Evolutionary conservation across 2,888 invertebrate genomes (phyloP), one percentile per base, ranked within the genome.

Genomic region (Calephelis perditalis): DNA sequence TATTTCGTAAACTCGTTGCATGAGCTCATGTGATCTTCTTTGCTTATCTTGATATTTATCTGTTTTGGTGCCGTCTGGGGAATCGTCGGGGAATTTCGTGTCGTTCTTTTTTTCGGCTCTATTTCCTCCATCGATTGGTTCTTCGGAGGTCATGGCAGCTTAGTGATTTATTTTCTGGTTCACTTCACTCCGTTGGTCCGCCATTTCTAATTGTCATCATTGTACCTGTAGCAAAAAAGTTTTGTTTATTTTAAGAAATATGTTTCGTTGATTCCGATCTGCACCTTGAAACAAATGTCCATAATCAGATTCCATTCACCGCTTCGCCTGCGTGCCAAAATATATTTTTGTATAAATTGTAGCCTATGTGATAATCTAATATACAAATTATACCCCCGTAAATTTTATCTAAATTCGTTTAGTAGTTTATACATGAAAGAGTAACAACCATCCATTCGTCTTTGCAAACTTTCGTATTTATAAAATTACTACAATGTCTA

Each of bases 1-100:
- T 65, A 91, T 69, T 71, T 91, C 91, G 66, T 91, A 91, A 46
- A 91, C 90, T 65, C 91, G 73, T 67, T 86, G 81, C 86, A 91
- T 89, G 4, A 91, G 77, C 67, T 90, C 89, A 7, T 84, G 76
- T 8, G 88, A 81, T 44, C 76, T 73, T 66, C 74, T 82, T 8
- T 75, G 73, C 52, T 81, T 82, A 45, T 81, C 78, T 7, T 71
- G 68, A 43, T 74, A 72, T 71, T 79, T 80, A 35, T 71, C 76
- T 40, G 73, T 70, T 67, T 81, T 81, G 66, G 79, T 79, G 64
- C 75, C 74, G 59, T 79, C 80, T 49, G 76, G 75, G 67, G 76
- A 75, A 44, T 78, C 81, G 67, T 81, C 78, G 47, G 75, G 71
- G 56, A 82, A 83, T 62, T 84, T 86, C 0, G 78, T 69, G 64